Conservation (phyloP, 2,113 vertebrate genomes). For the Bothrops jararaca region DNA sequence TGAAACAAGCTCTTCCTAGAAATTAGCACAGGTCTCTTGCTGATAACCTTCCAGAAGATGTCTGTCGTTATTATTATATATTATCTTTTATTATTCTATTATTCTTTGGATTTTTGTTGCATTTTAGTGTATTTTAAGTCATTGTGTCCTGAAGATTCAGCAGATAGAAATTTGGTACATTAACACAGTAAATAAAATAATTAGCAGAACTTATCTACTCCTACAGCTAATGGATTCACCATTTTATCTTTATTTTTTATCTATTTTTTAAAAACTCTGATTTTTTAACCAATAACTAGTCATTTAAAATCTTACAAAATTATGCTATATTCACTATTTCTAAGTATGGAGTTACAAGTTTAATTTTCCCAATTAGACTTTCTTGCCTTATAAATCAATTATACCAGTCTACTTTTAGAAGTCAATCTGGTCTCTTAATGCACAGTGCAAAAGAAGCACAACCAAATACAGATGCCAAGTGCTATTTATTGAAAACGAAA, state of each 20-base stretch:
- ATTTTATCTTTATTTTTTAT: not conserved
- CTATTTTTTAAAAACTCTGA: slow-evolving; percentile 12
- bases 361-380: slow-evolving; percentile 36
- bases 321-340: not conserved
- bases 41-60: not conserved
- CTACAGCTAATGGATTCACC: not conserved
- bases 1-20: not conserved
- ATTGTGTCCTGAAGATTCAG: not conserved
- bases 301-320: not conserved
- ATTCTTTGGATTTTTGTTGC: not conserved
- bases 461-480: not conserved
- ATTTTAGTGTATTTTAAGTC: not conserved
- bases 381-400: not conserved
- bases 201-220: not conserved
- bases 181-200: not conserved
- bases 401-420: not conserved
- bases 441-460: not conserved
- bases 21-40: not conserved
- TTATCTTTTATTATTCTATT: not conserved
- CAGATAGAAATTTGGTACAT: not conserved
- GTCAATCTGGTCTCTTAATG: not conserved
- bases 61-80: not conserved
- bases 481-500: not conserved
- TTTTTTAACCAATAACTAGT: not conserved
- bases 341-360: slow-evolving; percentile 16